These are phyloP conservation scores for Parapsyche elsis DNA, from an alignment of 1,140 invertebrate genomes.

Conservation along the genomic window DNA sequence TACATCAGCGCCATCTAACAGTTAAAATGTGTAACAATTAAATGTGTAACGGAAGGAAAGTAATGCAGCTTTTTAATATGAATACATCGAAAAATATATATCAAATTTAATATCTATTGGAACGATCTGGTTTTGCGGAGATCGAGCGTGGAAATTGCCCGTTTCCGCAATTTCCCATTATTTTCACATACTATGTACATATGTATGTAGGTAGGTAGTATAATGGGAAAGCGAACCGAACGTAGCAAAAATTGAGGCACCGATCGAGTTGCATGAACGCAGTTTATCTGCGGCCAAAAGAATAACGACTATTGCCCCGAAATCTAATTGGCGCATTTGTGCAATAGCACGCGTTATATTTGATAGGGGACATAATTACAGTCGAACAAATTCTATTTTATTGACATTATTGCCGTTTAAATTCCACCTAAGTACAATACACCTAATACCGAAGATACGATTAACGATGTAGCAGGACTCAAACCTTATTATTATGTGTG, in stretches of 20 bases:
- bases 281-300: background rate
- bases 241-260: background rate
- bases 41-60: background rate
- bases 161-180: slow-evolving; percentile 51
- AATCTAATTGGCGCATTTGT: background rate
- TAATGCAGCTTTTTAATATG: background rate
- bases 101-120: background rate
- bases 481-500: too few relatives aligned
- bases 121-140: background rate
- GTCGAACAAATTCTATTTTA: too few relatives aligned
- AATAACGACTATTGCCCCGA: background rate
- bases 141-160: slow-evolving; percentile 48
- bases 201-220: too few relatives aligned
- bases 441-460: too few relatives aligned
- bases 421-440: too few relatives aligned
- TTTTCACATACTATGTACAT: too few relatives aligned
- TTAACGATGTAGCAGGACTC: too few relatives aligned
- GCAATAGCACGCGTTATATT: too few relatives aligned
- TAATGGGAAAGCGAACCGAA: slow-evolving; percentile 29
- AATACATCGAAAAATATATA: too few relatives aligned
- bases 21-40: background rate
- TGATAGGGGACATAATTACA: too few relatives aligned
- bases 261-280: background rate
- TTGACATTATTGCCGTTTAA: too few relatives aligned
- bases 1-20: too few relatives aligned